Conservation (phyloP, 2,888 invertebrate genomes). For the Oligia strigilis region DNA sequence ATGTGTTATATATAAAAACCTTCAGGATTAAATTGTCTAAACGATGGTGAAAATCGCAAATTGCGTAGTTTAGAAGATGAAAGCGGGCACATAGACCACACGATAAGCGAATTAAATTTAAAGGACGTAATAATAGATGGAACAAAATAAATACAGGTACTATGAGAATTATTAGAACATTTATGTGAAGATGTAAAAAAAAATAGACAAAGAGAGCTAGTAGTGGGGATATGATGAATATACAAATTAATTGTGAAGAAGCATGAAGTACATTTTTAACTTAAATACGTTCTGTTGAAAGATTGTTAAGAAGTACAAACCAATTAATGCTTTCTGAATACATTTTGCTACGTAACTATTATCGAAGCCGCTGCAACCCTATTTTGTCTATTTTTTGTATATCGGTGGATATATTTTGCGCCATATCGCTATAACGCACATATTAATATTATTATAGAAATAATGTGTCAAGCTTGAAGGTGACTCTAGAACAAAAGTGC, state of each 20-base stretch:
- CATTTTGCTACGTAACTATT: neutral
- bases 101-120: too few species aligned
- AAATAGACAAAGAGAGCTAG: neutral
- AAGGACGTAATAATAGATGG: too few species aligned
- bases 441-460: neutral
- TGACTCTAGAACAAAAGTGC: slow-evolving; percentile 11
- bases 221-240: neutral
- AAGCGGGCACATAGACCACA: neutral
- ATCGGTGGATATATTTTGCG: slow-evolving; percentile 5
- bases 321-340: neutral
- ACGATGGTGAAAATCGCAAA: neutral
- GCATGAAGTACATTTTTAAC: neutral
- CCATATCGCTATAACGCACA: slow-evolving; percentile 6
- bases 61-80: neutral
- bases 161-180: neutral
- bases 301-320: neutral
- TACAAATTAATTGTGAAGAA: neutral
- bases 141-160: too few species aligned
- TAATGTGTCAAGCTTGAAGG: slow-evolving; percentile 18
- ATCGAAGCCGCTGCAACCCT: neutral
- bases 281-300: neutral
- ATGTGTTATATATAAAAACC: neutral
- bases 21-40: neutral
- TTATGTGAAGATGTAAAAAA: neutral
- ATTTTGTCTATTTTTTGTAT: neutral